Percentiles rank a stretch among this genome's conserved stretches.
Conservation (phyloP, 30 jellyfish, hydroid and myxozoan genomes). For the Aurelia sp. region DNA sequence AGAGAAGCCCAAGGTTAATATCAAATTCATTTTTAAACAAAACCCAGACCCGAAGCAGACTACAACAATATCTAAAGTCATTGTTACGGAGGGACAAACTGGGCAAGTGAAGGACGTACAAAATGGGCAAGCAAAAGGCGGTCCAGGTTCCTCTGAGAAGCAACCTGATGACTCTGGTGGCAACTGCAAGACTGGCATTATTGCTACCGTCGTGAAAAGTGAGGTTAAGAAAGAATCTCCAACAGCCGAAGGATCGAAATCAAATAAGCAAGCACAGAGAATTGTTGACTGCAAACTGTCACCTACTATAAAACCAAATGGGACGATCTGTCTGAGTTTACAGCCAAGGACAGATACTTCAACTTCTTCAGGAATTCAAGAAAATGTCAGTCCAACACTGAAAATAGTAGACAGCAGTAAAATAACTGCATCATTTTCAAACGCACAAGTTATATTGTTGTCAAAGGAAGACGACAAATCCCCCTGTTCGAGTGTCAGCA, state of each 20-base stretch:
- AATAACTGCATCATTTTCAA: neutral
- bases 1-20: neutral
- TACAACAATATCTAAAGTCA: neutral
- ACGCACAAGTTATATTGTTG: neutral
- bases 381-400: neutral
- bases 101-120: no score
- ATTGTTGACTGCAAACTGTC: no score
- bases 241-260: no score
- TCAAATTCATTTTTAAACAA: neutral
- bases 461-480: neutral
- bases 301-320: no score
- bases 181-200: no score
- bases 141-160: no score
- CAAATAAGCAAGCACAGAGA: no score
- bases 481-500: neutral
- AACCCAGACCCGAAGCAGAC: neutral
- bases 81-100: neutral
- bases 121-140: no score
- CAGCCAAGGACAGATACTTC: neutral
- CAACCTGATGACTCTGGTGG: no score
- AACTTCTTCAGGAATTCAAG: neutral
- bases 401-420: neutral
- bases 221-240: no score
- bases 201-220: no score
- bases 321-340: no score